Conservation (phyloP, 1,140 invertebrate species). For the Scaptomyza hsui region DNA sequence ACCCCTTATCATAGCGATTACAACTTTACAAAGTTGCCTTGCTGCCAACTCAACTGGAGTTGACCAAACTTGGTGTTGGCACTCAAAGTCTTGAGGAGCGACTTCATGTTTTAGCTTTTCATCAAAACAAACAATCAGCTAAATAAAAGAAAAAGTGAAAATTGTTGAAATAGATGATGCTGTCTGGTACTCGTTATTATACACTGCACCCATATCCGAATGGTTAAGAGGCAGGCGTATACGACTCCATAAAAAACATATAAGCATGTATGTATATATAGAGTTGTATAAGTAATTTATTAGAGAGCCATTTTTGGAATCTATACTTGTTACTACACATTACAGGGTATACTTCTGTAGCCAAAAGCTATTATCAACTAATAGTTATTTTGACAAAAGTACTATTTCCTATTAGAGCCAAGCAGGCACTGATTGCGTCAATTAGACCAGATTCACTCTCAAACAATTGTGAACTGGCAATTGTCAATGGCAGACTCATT, state of each 20-base stretch:
- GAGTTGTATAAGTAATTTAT: not conserved
- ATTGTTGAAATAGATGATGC: constrained; percentile 54
- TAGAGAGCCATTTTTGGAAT: not conserved
- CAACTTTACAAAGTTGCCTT: constrained; percentile 12
- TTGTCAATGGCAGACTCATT: constrained; percentile 30
- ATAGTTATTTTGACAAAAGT: not conserved
- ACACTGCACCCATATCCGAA: constrained; percentile 33
- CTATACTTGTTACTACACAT: not conserved
- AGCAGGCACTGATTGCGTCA: not conserved
- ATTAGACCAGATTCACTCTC: constrained; percentile 31
- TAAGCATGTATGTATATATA: not conserved
- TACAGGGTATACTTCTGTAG: not conserved
- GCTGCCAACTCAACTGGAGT: constrained; percentile 31
- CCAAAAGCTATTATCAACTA: constrained; percentile 1
- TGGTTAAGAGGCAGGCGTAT: not conserved
- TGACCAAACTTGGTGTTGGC: constrained; percentile 38
- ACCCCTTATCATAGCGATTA: constrained; percentile 26
- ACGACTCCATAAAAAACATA: not conserved
- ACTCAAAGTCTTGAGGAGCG: constrained; percentile 22
- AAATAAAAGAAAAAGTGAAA: constrained; percentile 74
- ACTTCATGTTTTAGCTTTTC: constrained; percentile 39
- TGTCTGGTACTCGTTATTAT: constrained; percentile 7
- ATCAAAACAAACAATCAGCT: constrained; percentile 24
- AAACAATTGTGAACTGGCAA: constrained; percentile 23
- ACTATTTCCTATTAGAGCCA: not conserved